Base-by-base conservation (phyloP, 2,888 invertebrate species). In the Drosophila quasianomalipes region DNA sequence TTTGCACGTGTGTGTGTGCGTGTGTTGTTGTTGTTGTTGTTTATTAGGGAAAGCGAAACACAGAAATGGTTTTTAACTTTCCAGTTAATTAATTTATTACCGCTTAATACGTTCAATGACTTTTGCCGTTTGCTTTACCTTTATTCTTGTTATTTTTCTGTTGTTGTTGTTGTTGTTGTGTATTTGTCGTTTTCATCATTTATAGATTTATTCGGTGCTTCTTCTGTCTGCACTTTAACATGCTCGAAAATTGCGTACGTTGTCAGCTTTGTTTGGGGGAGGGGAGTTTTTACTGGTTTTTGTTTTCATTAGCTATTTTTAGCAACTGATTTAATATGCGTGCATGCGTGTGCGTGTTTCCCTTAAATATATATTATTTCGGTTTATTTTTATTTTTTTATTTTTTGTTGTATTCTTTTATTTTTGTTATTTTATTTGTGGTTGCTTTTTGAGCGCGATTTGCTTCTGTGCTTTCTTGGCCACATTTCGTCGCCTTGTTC, bases 301-400 rank as follows among this genome's bases (percentile, higher is more conserved):
- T 51, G 31, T 49, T 70, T 55, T 60, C 30, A 39, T 51, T 47
- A 57, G 41, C 80, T 87, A 87, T 87, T 88, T 87, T 85, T 87
- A 88, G 86, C 74, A 76, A 88, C 86, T 87, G 86, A 87, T 87
- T 87, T 87, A 90, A 90, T 87, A 90, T 87, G 86, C 90, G 89
- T 90, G 86, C 83, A 86, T 88, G 82, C 82, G 77, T 76, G 79
- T 85, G 83, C 82, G 83, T 86, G 83, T 67, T 74, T 77, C 58
- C 75, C 81, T 80, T 74, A 67, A 72, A 65, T 71, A 60, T 62
- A 62, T 64, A 77, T 67, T 55, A 69, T 59, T 79, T 73, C 14
- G n/a, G 14, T 37, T 39, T 39, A 14, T 26, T 26, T 54, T 54
- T 71, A 22, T 22, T 22, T 22, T 22, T 22, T n/a, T n/a, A n/a